Percentiles rank a stretch among this genome's conserved stretches.
These are phyloP conservation scores for Platypus cylindrus DNA, from an alignment of 2,888 invertebrate genomes.

Conservation along the genomic window DNA sequence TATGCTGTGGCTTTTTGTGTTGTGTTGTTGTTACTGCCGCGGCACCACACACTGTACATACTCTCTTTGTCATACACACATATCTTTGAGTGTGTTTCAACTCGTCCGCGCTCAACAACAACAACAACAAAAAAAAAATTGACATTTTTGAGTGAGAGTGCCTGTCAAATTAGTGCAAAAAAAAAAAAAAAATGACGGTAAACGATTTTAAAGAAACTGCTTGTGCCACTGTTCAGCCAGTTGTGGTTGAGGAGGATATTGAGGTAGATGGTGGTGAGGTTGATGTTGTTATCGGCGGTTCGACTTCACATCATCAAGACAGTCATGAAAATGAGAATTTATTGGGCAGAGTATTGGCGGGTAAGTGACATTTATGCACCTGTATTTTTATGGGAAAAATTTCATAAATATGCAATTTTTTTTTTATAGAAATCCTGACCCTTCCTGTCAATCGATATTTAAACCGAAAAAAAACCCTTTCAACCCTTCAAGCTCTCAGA, in stretches of 20 bases:
- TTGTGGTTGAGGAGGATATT: slow-evolving; percentile 27
- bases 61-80: no score
- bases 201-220: slow-evolving; percentile 43
- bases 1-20: no score
- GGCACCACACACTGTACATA: no score
- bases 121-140: slow-evolving; percentile 4
- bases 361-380: no score
- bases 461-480: no score
- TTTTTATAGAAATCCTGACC: no score
- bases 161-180: slow-evolving; percentile 3
- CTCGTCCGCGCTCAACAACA: no score
- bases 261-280: slow-evolving; percentile 29
- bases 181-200: slow-evolving; percentile 37
- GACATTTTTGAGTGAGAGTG: slow-evolving; percentile 1
- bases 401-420: background rate
- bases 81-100: no score
- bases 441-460: no score
- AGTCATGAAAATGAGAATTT: slow-evolving; percentile 39
- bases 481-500: no score
- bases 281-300: slow-evolving; percentile 29
- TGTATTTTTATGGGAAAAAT: background rate
- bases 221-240: slow-evolving; percentile 33
- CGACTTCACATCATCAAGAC: slow-evolving; percentile 19
- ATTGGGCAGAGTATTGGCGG: slow-evolving; percentile 45
- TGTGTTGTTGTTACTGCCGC: no score